Base-by-base conservation (phyloP, 2,113 vertebrate genomes). In the Zapus hudsonius region DNA sequence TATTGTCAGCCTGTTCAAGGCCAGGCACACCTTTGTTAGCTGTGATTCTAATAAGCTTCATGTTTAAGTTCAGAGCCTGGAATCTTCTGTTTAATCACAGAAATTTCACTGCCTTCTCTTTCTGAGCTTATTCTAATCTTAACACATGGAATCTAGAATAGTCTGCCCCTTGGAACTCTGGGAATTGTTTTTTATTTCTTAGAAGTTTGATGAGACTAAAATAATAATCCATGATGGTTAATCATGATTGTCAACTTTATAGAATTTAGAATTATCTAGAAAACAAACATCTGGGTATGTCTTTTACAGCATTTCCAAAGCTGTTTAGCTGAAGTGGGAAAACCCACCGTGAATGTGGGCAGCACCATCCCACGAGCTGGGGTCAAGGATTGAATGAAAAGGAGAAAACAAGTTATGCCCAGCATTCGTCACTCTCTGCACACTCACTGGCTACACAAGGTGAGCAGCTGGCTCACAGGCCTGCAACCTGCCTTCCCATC, bases 151-250 rank as follows among this genome's bases (percentile, higher is more conserved):
- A 3, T 52, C 44, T 59, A 84, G 81, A 25, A 38, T 57, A 59
- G 12, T 67, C 13, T 22, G 10, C 7, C 47, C 38, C 22, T 63
- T 33, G 13, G 20, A 3, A 61, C 15, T 15, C 72, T 16, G 7
- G 9, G 33, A 82, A 81, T 57, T 78, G 59, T n/a, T 83, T 75
- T 55, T 80, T 82, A 61, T 69, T 31, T 22, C 93, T 87, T 72
- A 66, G 33, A 92, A 38, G 59, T 86, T 52, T 73, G 6, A 36
- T 87, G 57, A 94, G 42, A 40, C 27, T 29, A 73, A 87, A 91
- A 29, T 44, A 90, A 75, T 27, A 27, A 67, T 38, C 52, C 55
- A 8, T 55, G n/a, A 27, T 69, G 33, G 64, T 27, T 36, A 69
- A 84, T 38, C n/a, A 11, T 38, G 44, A 38, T 20, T 69, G 64